Percentiles rank a stretch among this genome's conserved stretches.
phyloP scores from a whole-genome alignment of 2,888 invertebrate genomes.

The Horisme vitalbata region DNA sequence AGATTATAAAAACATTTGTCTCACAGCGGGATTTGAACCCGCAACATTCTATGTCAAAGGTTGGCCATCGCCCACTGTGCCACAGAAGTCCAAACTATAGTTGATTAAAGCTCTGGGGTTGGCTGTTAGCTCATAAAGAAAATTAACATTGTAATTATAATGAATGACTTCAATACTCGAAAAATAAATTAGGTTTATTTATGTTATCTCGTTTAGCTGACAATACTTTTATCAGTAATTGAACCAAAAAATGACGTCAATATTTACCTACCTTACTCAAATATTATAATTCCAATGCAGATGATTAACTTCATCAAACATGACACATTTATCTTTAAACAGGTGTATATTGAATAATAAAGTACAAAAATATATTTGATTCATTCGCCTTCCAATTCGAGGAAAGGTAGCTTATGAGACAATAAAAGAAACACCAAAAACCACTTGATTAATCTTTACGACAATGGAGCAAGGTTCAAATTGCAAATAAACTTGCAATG shows the following conservation, averaged over 20 bases:
- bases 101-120: too few relatives aligned
- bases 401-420: conserved; percentile 19
- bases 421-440: conserved; percentile 18
- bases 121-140: too few relatives aligned
- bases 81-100: too few relatives aligned
- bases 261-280: conserved; percentile 28
- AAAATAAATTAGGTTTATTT: too few relatives aligned
- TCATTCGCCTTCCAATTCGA: conserved; percentile 17
- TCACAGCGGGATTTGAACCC: too few relatives aligned
- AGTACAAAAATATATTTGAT: conserved; percentile 31
- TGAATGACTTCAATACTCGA: too few relatives aligned
- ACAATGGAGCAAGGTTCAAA: conserved; percentile 30
- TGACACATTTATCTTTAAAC: conserved; percentile 23
- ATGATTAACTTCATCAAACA: conserved; percentile 24
- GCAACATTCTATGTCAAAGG: too few relatives aligned
- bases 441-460: conserved; percentile 10
- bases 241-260: conserved; percentile 28
- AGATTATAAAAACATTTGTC: too few relatives aligned
- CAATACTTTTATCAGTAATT: conserved; percentile 29
- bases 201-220: conserved; percentile 13
- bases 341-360: conserved; percentile 23
- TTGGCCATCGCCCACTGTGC: too few relatives aligned
- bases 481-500: conserved; percentile 32
- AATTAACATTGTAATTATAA: too few relatives aligned
- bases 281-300: conserved; percentile 31